A percentile compares a stretch with the other conserved stretches of the same genome.
Conservation (phyloP, 2,113 vertebrate genomes). For the Caloenas nicobarica region DNA sequence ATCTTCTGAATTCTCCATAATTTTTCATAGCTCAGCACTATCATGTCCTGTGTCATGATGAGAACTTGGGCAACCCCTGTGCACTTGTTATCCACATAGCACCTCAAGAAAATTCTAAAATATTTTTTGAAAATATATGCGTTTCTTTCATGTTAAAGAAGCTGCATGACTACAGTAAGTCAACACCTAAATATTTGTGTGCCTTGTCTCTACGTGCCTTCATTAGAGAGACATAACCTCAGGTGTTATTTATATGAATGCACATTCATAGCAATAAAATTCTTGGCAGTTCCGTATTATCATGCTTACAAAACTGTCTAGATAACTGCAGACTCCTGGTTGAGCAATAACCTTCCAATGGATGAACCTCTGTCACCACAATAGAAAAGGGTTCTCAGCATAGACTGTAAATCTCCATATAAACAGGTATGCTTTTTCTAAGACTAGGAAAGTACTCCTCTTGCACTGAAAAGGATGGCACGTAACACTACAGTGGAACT, state of each 20-base stretch:
- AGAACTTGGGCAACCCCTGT: not conserved
- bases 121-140: not conserved
- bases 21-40: not conserved
- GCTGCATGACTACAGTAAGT: constrained; percentile 52
- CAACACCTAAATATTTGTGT: constrained; percentile 69
- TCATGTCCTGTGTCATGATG: not conserved
- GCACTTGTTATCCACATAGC: not conserved
- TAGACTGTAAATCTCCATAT: not conserved
- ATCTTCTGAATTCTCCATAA: not conserved
- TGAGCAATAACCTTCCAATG: not conserved
- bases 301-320: not conserved
- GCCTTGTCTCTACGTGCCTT: constrained; percentile 69
- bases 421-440: not conserved
- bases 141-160: not conserved
- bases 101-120: not conserved
- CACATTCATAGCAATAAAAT: constrained; percentile 24
- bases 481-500: too few relatives aligned
- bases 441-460: not conserved
- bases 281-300: constrained; percentile 3
- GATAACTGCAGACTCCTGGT: not conserved
- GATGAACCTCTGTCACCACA: constrained; percentile 18
- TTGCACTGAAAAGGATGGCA: not conserved
- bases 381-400: not conserved
- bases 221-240: constrained; percentile 47
- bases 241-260: constrained; percentile 59